Base-by-base conservation (phyloP, 2,113 vertebrate species). In the Cyprinodon variegatus region DNA sequence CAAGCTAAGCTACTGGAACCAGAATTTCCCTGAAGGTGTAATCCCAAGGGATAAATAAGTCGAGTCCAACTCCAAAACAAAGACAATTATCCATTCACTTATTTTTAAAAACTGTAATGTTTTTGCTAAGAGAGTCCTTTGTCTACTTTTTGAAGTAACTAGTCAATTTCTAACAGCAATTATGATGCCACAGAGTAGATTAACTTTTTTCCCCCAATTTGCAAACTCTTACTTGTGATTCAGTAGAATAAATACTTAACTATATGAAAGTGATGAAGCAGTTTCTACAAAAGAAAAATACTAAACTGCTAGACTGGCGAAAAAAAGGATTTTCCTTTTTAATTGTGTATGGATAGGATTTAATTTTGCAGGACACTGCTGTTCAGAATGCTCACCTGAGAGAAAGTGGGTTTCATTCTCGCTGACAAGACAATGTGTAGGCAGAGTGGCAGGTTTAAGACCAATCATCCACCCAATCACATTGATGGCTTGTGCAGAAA, bases 361-460 rank as follows among this genome's bases (percentile, higher is more conserved):
- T 36, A 61, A 71, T 62, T 41, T 13, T 38, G 66, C 68, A 57
- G 57, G 61, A 78, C 70, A 50, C 36, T 57, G 46, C 65, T 63
- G 72, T 77, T 63, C 76, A 71, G 29, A 39, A 22, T 65, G 46
- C 29, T 75, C 60, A 43, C 64, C 43, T 70, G 57, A 64, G 64
- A 76, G 50, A 4, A 50, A 77, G 60, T 71, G 63, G 45, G 57
- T 87, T 70, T 72, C 76, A 86, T 71, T 83, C 66, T 57, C 48
- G 48, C 65, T 57, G 48, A 48, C 59, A 45, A 50, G 81, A 83
- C 53, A 65, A 70, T 74, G 70, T 60, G 50, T 70, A 76, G 62
- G 68, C 70, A 65, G 50, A 22, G 50, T 39, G 57, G 65, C 72
- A 37, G 62, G 46, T 72, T 60, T 41, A 68, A 48, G 65, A 76